These are phyloP conservation scores for Conus ventricosus DNA, from an alignment of 1,140 invertebrate genomes.

Conservation along the genomic window DNA sequence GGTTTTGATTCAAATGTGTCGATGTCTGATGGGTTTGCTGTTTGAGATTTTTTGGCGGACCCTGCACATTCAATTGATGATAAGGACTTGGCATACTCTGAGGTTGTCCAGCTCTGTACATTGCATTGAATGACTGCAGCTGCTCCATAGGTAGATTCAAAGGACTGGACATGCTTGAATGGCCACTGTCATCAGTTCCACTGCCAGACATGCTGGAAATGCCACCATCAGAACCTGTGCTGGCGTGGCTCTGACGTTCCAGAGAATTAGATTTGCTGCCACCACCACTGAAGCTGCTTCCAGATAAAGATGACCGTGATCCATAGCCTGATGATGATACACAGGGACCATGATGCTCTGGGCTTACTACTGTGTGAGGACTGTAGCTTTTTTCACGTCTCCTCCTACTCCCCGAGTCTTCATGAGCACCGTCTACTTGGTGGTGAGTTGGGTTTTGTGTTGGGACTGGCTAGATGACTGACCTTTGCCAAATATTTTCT, in stretches of 20 bases:
- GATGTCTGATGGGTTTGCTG: neutral
- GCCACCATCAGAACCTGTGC: slow-evolving; percentile 1
- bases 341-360: neutral
- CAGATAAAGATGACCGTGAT: neutral
- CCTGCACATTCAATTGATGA: neutral
- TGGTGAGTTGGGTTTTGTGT: neutral
- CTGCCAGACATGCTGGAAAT: neutral
- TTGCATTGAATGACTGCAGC: slow-evolving; percentile 47
- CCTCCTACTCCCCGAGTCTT: neutral
- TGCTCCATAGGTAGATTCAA: slow-evolving; percentile 54
- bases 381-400: neutral
- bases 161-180: slow-evolving; percentile 45
- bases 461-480: neutral
- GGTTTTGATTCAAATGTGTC: slow-evolving; percentile 39
- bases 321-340: neutral
- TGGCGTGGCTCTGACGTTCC: neutral
- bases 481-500: neutral
- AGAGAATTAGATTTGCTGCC: neutral
- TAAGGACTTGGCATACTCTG: neutral
- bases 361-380: neutral
- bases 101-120: slow-evolving; percentile 18
- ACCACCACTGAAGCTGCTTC: slow-evolving; percentile 2
- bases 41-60: neutral
- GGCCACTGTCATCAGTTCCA: neutral
- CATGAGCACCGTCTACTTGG: neutral